Base-by-base conservation (phyloP, 2,797 vertebrate species). In the Anniella stebbinsi region DNA sequence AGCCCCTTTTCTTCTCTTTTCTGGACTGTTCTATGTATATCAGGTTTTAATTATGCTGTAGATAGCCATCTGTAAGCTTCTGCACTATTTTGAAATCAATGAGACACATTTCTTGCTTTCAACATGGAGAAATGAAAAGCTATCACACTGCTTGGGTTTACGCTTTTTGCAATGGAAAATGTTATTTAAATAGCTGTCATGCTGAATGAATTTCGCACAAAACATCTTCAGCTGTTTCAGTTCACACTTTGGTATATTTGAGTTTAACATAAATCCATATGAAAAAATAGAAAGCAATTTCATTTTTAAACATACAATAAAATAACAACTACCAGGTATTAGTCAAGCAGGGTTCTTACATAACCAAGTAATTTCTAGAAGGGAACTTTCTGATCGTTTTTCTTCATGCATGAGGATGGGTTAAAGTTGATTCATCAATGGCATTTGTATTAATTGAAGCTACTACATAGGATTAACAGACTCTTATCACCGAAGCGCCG, bases 1-100 rank as follows among this genome's bases (percentile, higher is more conserved):
- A 28, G 18, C 18, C 76, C 72, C 41, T 73, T 95, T 92, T 88
- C 91, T 92, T 84, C 84, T 88, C 87, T 89, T 87, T 90, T 76
- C 78, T 87, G 83, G 36, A 45, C 88, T 92, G 93, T 75, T 89
- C 89, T 87, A 45, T 57, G 15, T 86, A 77, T 89, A 93, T 76
- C 38, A 88, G 69, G 60, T 89, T 94, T 83, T 77, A 87, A 23
- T 89, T 13, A 21, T 66, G 70, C 70, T 45, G 2, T 0, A 1
- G 70, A n/a, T 54, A 77, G 54, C 57, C 60, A 76, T 84, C 51
- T 72, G 72, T 91, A 88, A 92, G 83, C 12, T n/a, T 1, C 8
- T 82, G n/a, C 81, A 87, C 45, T 77, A 25, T 12, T n/a, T 4
- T 66, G 33, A 76, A 92, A 94, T 90, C 86, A 91, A 18, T 1